phyloP scores from a whole-genome alignment of 2,113 vertebrate genomes.

The Spermophilus dauricus region DNA sequence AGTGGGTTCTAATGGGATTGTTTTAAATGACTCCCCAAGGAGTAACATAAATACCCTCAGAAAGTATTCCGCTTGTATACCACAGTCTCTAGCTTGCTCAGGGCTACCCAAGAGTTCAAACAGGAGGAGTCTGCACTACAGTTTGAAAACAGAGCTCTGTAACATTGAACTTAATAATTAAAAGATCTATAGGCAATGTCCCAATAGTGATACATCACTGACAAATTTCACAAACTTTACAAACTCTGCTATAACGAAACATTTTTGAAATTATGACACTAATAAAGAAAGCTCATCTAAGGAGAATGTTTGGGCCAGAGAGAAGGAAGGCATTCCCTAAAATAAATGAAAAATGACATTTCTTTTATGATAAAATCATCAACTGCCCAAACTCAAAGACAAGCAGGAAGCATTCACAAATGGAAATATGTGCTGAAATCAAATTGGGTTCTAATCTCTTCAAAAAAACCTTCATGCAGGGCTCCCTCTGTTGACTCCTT shows the following conservation, averaged over 20 bases:
- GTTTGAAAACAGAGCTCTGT: background rate
- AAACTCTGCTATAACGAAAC: background rate
- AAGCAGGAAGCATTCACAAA: background rate
- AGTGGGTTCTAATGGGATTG: background rate
- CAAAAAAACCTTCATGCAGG: background rate
- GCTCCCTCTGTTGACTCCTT: constrained; percentile 14
- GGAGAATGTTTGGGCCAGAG: background rate
- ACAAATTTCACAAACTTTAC: background rate
- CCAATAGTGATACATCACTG: background rate
- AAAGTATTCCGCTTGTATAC: background rate
- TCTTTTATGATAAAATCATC: background rate
- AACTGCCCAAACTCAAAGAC: background rate
- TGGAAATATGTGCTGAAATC: background rate
- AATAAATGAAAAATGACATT: constrained; percentile 12
- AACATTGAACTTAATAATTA: background rate
- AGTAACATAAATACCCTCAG: background rate
- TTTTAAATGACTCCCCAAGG: constrained; percentile 1
- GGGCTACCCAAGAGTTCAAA: background rate
- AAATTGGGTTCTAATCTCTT: constrained; percentile 37
- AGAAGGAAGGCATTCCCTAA: background rate
- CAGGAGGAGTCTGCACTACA: background rate
- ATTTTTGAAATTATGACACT: background rate
- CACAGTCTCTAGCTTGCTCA: background rate
- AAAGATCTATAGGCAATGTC: background rate
- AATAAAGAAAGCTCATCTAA: background rate